Evolutionary conservation across 2,797 vertebrate genomes (phyloP), one percentile per base, ranked within the genome.

Genomic region (Hapalemur alaotrensis): DNA sequence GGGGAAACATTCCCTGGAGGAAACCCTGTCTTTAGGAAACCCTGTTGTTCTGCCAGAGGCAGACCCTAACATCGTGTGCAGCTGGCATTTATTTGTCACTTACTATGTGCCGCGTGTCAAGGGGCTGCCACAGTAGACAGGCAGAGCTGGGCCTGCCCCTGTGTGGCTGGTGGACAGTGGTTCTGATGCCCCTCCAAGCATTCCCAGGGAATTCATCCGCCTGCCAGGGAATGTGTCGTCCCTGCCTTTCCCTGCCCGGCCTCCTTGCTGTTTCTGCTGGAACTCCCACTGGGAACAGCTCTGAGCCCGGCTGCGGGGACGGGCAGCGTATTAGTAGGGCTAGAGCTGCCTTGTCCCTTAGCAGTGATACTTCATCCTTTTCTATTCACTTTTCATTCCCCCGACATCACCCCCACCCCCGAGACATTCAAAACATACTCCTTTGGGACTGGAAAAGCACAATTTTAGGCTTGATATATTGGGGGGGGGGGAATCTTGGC

Each of bases 311-410:
- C 17, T 41, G 17, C 84, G 8, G 11, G 41, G 48, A 7, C 46
- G 13, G 8, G 8, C 73, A 23, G 3, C 4, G 2, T 1, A 12
- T 22, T 22, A 9, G 11, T 7, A 1, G 30, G 4, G 8, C 4
- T 0, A 6, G 30, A n/a, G 46, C 30, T 4, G 1, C 22, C 54
- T 50, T 20, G 38, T 12, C 35, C 52, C 69, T 91, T 22, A 10
- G 11, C 12, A 14, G 23, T 32, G 48, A 5, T 13, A 7, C 14
- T 38, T 14, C 28, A 65, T 48, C 30, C 23, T 30, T 78, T 87
- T 81, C 82, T 80, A 2, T 38, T 72, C 38, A 15, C 57, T 79
- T 81, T 70, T 48, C 43, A 17, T 63, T 18, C 41, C 38, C 18
- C 6, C 57, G 17, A 1, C 23, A 12, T 12, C 2, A 2, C 57